Evolutionary conservation across 2,888 invertebrate genomes (phyloP), one percentile per base, ranked within the genome.

Genomic region (Meteorus colon): DNA sequence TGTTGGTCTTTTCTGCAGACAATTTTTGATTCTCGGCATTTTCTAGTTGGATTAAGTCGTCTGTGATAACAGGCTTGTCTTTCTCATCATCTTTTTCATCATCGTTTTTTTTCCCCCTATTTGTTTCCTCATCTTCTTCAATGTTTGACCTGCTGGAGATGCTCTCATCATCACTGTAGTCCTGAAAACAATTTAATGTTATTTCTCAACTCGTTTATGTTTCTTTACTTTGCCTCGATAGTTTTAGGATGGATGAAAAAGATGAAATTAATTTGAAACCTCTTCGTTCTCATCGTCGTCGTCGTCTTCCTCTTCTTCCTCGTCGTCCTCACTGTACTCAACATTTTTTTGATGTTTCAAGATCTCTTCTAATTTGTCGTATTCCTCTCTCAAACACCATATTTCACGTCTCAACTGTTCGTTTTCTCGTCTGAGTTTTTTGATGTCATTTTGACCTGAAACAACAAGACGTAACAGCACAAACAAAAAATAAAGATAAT

Each of bases 321-420:
- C 88, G 81, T 83, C 81, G 80, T 87, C 88, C 75, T 89, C 89
- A 85, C 88, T 87, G 78, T 86, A 86, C 31, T 66, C 79, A 27
- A 77, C 82, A 78, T 83, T 85, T 80, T 88, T 88, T 79, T 90
- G 89, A 77, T 85, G 87, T 85, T 90, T 94, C 85, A 97, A 92
- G 87, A 96, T 92, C 84, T 94, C 94, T 90, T 96, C 96, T 83
- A 97, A 91, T 73, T 96, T 93, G 88, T 97, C 96, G 90, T 96
- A 97, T 90, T 97, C 96, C 89, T 97, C 96, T 45, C 97, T 92
- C 71, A 97, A 92, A 75, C 95, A 94, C 91, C 96, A 96, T 86
- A 97, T 96, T 90, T 97, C 97, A 29, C 96, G 92, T 84, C 96
- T 94, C 74, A 97, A 91, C 88, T 96, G 95, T 82, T 97, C 96